Conservation (phyloP, 2,113 vertebrate species). For the Misgurnus anguillicaudatus region DNA sequence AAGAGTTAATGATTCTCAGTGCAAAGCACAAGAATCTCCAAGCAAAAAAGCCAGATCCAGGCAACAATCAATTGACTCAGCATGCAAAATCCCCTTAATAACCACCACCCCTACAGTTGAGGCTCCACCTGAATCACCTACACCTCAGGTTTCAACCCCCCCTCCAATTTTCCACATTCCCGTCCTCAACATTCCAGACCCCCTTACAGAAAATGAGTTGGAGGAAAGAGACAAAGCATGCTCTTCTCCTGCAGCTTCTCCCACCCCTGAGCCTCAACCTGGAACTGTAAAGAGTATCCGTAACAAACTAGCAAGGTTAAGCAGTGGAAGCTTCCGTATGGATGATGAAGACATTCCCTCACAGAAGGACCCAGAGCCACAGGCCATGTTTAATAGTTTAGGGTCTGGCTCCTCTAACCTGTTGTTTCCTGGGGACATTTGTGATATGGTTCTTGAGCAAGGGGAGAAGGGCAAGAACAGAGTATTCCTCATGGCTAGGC, state of each 20-base stretch:
- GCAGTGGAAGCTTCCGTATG: constrained; percentile 76
- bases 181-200: constrained; percentile 68
- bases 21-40: constrained; percentile 44
- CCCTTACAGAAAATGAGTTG: constrained; percentile 53
- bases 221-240: constrained; percentile 66
- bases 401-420: constrained; percentile 72
- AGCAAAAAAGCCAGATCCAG: constrained; percentile 39
- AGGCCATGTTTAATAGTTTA: constrained; percentile 76
- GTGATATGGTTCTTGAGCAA: constrained; percentile 75
- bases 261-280: constrained; percentile 74
- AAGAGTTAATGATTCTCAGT: constrained; percentile 54
- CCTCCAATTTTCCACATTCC: constrained; percentile 68
- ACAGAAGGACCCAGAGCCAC: constrained; percentile 72
- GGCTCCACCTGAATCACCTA: constrained; percentile 53
- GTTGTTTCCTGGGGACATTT: constrained; percentile 66
- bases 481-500: constrained; percentile 95
- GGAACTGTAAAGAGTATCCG: constrained; percentile 74
- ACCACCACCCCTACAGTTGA: constrained; percentile 33
- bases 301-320: constrained; percentile 77
- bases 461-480: constrained; percentile 86
- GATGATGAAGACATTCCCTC: constrained; percentile 74
- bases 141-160: constrained; percentile 58
- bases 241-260: constrained; percentile 62
- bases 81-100: constrained; percentile 54
- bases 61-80: constrained; percentile 31